Conservation (phyloP, 2,113 vertebrate species). For the Anolis carolinensis region DNA sequence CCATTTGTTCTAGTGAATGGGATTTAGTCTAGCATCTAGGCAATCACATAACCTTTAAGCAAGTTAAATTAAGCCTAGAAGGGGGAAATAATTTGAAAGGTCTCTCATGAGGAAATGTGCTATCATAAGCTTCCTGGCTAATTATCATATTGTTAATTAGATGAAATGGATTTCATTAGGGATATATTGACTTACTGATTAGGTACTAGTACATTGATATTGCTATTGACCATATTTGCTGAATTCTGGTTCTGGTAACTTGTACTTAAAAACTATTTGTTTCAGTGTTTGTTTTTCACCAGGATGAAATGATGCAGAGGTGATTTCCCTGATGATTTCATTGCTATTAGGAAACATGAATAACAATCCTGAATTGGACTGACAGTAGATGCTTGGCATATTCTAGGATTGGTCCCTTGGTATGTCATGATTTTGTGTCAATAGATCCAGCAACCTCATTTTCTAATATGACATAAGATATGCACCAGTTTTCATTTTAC, state of each 20-base stretch:
- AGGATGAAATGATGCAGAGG: background rate
- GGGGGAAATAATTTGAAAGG: background rate
- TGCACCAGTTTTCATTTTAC: background rate
- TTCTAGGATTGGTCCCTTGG: background rate
- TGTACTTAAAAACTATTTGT: background rate
- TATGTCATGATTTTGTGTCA: background rate
- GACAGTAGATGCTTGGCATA: slow-evolving; percentile 23
- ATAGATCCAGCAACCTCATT: background rate
- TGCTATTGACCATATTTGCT: slow-evolving; percentile 1
- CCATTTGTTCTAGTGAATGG: slow-evolving; percentile 8
- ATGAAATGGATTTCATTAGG: background rate
- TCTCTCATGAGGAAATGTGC: background rate
- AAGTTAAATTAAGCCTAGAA: background rate
- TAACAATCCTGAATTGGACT: slow-evolving; percentile 23
- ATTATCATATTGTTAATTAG: background rate
- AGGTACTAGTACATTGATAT: slow-evolving; percentile 17
- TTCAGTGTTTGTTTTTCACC: background rate
- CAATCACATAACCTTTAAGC: slow-evolving; percentile 11
- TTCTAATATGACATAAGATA: slow-evolving; percentile 24
- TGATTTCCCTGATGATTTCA: slow-evolving; percentile 15
- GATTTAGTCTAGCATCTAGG: slow-evolving; percentile 25
- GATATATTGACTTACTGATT: background rate
- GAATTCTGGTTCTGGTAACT: background rate
- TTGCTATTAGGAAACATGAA: background rate
- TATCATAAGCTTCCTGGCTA: background rate